Evolutionary conservation across 2,797 vertebrate species (phyloP).

Genomic region (Myotis myotis): DNA sequence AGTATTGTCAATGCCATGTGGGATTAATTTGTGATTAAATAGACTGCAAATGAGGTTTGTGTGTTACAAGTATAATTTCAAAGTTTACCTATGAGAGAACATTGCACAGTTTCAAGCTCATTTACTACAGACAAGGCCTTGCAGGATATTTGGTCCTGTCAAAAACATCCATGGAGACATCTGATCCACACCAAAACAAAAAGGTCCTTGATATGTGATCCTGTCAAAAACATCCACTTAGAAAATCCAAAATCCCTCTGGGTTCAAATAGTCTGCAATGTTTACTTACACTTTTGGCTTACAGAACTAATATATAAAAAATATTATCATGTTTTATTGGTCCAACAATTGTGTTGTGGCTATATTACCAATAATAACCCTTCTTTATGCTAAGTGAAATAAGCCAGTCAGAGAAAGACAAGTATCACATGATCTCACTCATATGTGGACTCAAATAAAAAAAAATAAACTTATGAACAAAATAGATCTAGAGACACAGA

Average conservation of each 20-base stretch:
- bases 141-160: background rate
- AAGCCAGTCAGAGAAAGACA: too few species aligned
- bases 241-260: background rate
- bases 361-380: background rate
- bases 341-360: background rate
- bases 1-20: background rate
- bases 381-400: background rate
- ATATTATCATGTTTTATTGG: background rate
- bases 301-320: background rate
- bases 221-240: background rate
- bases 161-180: background rate
- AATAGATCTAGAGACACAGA: too few species aligned
- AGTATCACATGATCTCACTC: too few species aligned
- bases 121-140: background rate
- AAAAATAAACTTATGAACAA: too few species aligned
- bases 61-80: background rate
- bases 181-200: background rate
- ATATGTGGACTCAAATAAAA: too few species aligned
- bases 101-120: background rate
- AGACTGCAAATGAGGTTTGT: background rate
- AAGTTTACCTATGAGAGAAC: background rate
- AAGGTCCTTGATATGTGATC: background rate
- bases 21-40: constrained; percentile 2
- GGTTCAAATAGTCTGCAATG: background rate
- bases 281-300: background rate